Percentiles rank a stretch among this genome's conserved stretches.
Evolutionary conservation across 2,113 vertebrate genomes (phyloP).

Genomic region (Trinectes maculatus): DNA sequence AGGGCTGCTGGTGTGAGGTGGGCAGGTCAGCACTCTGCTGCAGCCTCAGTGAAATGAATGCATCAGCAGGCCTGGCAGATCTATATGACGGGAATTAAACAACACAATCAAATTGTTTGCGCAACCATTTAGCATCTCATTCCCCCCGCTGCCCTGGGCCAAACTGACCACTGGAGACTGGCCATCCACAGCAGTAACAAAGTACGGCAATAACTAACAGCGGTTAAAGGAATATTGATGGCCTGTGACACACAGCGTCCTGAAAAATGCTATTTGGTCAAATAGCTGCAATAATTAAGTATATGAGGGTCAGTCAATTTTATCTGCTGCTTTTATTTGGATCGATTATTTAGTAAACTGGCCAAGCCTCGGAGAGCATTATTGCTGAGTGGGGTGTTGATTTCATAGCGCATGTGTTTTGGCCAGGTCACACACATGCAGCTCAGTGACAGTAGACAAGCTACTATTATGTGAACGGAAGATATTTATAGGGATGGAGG

Average conservation of each 20-base stretch:
- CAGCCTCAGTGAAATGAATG: constrained; percentile 69
- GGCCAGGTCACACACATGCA: constrained; percentile 54
- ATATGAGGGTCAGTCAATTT: constrained; percentile 92
- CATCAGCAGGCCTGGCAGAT: constrained; percentile 76
- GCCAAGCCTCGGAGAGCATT: constrained; percentile 82
- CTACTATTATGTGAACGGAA: neutral
- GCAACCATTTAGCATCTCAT: constrained; percentile 81
- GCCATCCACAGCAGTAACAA: constrained; percentile 82
- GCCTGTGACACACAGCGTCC: constrained; percentile 85
- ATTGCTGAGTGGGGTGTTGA: constrained; percentile 83
- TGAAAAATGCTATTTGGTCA: constrained; percentile 87
- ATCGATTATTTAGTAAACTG: constrained; percentile 89
- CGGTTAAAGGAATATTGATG: constrained; percentile 90
- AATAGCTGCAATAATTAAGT: constrained; percentile 92
- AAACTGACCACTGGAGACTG: constrained; percentile 82
- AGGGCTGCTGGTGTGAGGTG: constrained; percentile 46
- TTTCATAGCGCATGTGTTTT: constrained; percentile 65
- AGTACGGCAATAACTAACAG: constrained; percentile 85
- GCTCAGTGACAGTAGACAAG: constrained; percentile 9
- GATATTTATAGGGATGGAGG: neutral
- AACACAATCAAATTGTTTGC: constrained; percentile 83
- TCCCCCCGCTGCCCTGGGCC: constrained; percentile 75
- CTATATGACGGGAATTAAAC: constrained; percentile 82
- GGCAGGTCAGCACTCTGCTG: constrained; percentile 73
- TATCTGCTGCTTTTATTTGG: constrained; percentile 91